Percentiles rank a stretch among this genome's conserved stretches.
phyloP scores from a whole-genome alignment of 2,888 invertebrate genomes.

The Ganaspis brasiliensis region DNA sequence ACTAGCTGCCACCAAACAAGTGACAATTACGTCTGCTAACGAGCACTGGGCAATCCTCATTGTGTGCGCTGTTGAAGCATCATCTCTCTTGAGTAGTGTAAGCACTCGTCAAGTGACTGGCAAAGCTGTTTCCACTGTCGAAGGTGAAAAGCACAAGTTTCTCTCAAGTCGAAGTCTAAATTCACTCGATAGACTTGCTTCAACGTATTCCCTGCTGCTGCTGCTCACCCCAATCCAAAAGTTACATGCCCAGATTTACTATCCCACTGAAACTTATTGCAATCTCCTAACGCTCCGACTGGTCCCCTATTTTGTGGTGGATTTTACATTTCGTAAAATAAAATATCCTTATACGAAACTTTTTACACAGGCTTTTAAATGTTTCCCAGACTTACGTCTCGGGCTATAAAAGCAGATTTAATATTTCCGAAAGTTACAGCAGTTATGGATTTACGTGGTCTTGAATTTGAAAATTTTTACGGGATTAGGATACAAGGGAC shows the following conservation, averaged over 20 bases:
- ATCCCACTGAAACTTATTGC: conserved; percentile 16
- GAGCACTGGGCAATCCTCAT: conserved; percentile 58
- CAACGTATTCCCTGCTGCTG: background rate
- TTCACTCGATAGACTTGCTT: conserved; percentile 27
- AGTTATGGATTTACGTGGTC: background rate
- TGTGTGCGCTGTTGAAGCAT: conserved; percentile 13
- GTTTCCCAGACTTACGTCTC: background rate
- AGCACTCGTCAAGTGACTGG: conserved; percentile 26
- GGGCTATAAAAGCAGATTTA: conserved; percentile 6
- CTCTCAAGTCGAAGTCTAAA: background rate
- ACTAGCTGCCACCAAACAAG: conserved; percentile 70
- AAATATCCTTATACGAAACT: background rate
- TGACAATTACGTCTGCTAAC: conserved; percentile 74
- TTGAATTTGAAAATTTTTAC: background rate
- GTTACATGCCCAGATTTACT: conserved; percentile 36
- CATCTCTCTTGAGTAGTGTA: conserved; percentile 18
- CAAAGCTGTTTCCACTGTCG: conserved; percentile 18
- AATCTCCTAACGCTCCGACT: background rate
- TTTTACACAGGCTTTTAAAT: background rate
- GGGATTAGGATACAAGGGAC: background rate
- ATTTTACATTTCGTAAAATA: conserved; percentile 12
- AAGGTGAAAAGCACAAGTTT: conserved; percentile 41
- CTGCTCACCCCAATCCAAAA: background rate
- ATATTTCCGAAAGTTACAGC: background rate
- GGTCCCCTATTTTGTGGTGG: background rate